phyloP scores from a whole-genome alignment of 2,113 vertebrate species.

The Rana temporaria region DNA sequence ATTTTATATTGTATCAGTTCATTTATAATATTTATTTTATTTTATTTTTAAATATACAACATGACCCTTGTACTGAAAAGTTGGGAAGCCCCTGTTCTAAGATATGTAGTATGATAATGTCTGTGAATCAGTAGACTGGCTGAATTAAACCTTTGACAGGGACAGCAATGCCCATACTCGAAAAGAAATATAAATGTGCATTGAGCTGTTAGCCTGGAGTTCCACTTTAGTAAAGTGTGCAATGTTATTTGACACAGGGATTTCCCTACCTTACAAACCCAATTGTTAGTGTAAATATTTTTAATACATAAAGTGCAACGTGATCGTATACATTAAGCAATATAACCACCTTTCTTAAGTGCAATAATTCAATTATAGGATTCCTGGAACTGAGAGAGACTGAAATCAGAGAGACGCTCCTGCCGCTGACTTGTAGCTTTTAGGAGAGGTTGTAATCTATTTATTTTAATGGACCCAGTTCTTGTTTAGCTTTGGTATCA shows the following conservation, averaged over 20 bases:
- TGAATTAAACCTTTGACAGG: too few relatives aligned
- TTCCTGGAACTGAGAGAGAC: background rate
- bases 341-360: background rate
- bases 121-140: too few relatives aligned
- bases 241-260: conserved; percentile 51
- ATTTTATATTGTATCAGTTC: too few relatives aligned
- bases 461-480: conserved; percentile 16
- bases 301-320: background rate
- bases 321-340: background rate
- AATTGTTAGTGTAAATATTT: background rate
- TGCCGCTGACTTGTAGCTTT: background rate
- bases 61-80: too few relatives aligned
- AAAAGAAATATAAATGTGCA: too few relatives aligned
- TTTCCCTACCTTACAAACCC: background rate
- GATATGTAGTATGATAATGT: too few relatives aligned
- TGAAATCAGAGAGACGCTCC: background rate
- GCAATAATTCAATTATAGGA: conserved; percentile 2
- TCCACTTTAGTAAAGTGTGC: conserved; percentile 60
- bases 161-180: too few relatives aligned
- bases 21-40: too few relatives aligned
- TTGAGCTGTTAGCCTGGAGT: too few relatives aligned
- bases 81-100: too few relatives aligned
- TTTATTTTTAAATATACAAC: too few relatives aligned
- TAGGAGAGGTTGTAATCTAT: background rate
- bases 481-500: background rate